Base-by-base conservation (phyloP, 2,888 invertebrate species). In the Lapara coniferarum region DNA sequence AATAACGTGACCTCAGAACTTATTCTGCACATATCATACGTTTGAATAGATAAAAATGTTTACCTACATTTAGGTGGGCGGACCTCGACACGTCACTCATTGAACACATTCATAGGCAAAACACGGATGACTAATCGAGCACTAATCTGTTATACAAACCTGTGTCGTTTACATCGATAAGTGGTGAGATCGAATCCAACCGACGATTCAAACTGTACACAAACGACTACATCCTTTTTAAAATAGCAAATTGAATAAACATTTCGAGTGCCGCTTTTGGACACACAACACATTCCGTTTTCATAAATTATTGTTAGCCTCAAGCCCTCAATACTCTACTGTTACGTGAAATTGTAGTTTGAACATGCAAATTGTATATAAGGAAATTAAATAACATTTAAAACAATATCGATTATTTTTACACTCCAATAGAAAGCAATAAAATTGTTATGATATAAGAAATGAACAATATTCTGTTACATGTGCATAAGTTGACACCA, bases 211-310 rank as follows among this genome's bases (percentile, higher is more conserved):
- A 84, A 81, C 77, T 73, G 76, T 78, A 78, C 77, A 81, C 85
- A 87, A 89, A 88, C 80, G 79, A 77, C 80, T 72, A 83, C 89
- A 85, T 91, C 90, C 89, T 86, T 85, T 87, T 84, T 77, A 72
- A 81, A 81, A 83, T 77, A 73, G 82, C 78, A 73, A 77, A 81
- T 80, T 77, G 75, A 77, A 79, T 49, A 63, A 63, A 63, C 46
- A 63, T 63, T 63, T 19, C 19, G 49, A 13, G 49, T 49, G 49
- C 63, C 46, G 46, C 5, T 63, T 19, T 63, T 12, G 63, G 19
- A 63, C 46, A 19, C 5, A 49, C 44, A 63, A 49, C 46, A 63
- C 46, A 63, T 63, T 46, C 16, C 46, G 46, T 19, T 46, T 63
- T 46, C 13, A 49, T 63, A 46, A 63, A 16, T 63, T 63, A 63